Percentiles rank a stretch among this genome's conserved stretches.
Conservation (phyloP, 35 echinoderm and acorn worm genomes). For the Ophiothrix spiculata region DNA sequence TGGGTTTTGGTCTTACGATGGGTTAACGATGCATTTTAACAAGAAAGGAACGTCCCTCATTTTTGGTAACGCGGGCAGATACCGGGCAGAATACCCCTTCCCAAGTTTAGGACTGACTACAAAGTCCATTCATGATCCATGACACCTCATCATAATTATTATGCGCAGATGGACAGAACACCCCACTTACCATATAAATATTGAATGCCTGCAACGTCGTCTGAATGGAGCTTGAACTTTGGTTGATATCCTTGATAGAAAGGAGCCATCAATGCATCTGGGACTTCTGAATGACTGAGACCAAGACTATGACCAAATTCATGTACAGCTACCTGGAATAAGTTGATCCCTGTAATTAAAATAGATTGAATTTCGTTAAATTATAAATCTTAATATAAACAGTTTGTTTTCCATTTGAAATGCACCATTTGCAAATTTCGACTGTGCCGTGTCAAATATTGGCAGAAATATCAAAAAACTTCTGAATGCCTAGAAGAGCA, state of each 20-base stretch:
- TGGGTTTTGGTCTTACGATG: no score
- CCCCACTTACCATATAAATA: constrained; percentile 64
- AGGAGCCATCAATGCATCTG: constrained; percentile 72
- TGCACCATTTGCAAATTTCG: neutral
- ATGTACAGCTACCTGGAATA: constrained; percentile 81
- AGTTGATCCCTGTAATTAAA: constrained; percentile 51
- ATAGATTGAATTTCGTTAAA: neutral
- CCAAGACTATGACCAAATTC: constrained; percentile 94
- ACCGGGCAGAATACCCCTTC: no score
- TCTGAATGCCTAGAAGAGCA: neutral
- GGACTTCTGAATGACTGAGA: constrained; percentile 64
- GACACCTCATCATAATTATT: no score
- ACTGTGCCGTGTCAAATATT: neutral
- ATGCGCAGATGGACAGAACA: no score
- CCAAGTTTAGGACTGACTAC: no score
- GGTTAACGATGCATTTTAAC: no score
- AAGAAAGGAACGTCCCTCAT: no score
- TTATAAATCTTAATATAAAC: neutral
- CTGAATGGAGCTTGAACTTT: constrained; percentile 40
- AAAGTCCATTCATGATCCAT: no score
- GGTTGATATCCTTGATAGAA: constrained; percentile 71
- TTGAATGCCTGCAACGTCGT: constrained; percentile 87
- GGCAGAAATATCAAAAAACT: neutral
- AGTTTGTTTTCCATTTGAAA: neutral
- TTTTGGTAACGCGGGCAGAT: no score